Conservation (phyloP, 53 echinoderm and acorn worm species). For the Actinopyga echinites region DNA sequence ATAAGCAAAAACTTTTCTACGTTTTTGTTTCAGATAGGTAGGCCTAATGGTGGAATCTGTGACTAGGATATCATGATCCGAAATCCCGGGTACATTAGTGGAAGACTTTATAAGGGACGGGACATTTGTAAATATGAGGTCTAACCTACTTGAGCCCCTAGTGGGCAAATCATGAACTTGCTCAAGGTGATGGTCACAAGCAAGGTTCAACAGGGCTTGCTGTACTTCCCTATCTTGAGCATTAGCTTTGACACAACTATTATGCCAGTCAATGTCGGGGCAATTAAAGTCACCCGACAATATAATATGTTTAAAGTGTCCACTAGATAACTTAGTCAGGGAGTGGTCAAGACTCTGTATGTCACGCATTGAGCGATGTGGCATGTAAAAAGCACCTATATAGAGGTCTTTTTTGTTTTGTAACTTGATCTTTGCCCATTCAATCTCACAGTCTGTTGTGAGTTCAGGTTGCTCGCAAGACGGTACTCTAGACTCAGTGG, state of each 20-base stretch:
- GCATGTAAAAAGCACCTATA: slow-evolving; percentile 1
- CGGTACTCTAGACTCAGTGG: too few species aligned
- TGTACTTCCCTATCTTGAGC: background rate
- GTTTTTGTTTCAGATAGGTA: too few species aligned
- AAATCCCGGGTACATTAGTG: background rate
- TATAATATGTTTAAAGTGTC: too few species aligned
- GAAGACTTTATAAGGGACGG: background rate
- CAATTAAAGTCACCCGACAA: too few species aligned
- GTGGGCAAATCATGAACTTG: too few species aligned
- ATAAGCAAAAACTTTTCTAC: background rate
- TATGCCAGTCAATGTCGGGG: background rate
- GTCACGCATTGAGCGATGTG: slow-evolving; percentile 1
- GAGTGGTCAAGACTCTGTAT: background rate
- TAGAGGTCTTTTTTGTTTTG: slow-evolving; percentile 7
- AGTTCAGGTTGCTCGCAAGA: too few species aligned
- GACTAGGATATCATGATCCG: too few species aligned
- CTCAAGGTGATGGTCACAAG: too few species aligned
- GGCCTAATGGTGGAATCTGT: background rate
- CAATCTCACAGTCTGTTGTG: slow-evolving; percentile 9
- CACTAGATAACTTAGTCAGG: background rate
- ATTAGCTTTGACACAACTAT: background rate
- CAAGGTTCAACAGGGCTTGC: background rate
- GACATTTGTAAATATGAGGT: too few species aligned
- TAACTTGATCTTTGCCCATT: background rate
- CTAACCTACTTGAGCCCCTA: too few species aligned